Conservation (phyloP, 2,888 invertebrate genomes). For the Chymomyza fuscimana region DNA sequence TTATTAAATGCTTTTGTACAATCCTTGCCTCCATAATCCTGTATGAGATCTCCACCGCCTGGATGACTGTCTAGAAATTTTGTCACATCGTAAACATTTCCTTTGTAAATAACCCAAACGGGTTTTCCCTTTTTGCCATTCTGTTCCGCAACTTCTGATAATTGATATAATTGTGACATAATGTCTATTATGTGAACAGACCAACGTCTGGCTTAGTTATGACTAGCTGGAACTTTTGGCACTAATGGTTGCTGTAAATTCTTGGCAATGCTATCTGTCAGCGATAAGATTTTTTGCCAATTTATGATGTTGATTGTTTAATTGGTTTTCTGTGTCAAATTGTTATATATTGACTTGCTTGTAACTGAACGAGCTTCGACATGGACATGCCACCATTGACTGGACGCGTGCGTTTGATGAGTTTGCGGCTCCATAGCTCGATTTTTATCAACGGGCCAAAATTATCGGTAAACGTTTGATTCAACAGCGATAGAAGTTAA, state of each 20-base stretch:
- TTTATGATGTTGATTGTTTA: constrained; percentile 3
- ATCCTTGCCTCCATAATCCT: constrained; percentile 85
- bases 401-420: constrained; percentile 34
- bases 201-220: not conserved
- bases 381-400: constrained; percentile 17
- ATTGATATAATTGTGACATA: constrained; percentile 72
- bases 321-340: constrained; percentile 18
- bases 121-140: constrained; percentile 82
- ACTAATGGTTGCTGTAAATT: not conserved
- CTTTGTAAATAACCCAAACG: constrained; percentile 84
- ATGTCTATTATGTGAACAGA: not conserved
- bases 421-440: not conserved
- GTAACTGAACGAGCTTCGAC: constrained; percentile 8
- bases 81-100: constrained; percentile 86
- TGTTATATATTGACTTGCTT: constrained; percentile 11
- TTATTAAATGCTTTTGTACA: constrained; percentile 84
- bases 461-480: not conserved
- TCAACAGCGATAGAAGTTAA: not conserved
- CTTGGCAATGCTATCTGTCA: constrained; percentile 1
- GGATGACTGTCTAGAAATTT: constrained; percentile 85
- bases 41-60: constrained; percentile 83
- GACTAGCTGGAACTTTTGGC: not conserved
- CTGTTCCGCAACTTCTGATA: constrained; percentile 82
- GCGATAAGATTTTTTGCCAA: constrained; percentile 2
- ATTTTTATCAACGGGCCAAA: not conserved